A percentile compares a stretch with the other conserved stretches of the same genome.
phyloP scores from a whole-genome alignment of 2,888 invertebrate species.

The Drosophila pegasa region DNA sequence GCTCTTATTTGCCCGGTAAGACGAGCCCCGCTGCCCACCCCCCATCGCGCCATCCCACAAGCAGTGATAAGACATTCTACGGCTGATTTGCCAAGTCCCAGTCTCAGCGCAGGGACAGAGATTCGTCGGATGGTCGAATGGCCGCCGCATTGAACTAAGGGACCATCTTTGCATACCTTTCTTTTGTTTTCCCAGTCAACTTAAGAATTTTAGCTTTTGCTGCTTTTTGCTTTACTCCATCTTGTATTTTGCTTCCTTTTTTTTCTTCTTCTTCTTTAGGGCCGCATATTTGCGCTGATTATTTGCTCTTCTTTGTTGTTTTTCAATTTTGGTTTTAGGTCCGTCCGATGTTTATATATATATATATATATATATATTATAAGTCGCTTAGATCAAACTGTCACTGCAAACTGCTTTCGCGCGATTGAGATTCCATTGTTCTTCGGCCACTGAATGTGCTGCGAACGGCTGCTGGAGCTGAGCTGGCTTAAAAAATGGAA shows the following conservation, averaged over 20 bases:
- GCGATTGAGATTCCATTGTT: constrained; percentile 39
- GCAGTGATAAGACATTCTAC: constrained; percentile 44
- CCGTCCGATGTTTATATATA: constrained; percentile 3
- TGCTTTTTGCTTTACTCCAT: constrained; percentile 15
- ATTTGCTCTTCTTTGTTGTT: constrained; percentile 22
- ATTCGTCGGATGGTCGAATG: constrained; percentile 18
- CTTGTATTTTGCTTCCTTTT: constrained; percentile 11
- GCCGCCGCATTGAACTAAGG: constrained; percentile 13
- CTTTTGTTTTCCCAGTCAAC: constrained; percentile 61
- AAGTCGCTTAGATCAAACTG: constrained; percentile 34
- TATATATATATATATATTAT: constrained; percentile 23
- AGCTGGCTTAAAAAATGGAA: not conserved
- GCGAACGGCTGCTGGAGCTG: not conserved
- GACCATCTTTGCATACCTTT: constrained; percentile 55
- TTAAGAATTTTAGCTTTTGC: constrained; percentile 51
- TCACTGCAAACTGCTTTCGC: constrained; percentile 13
- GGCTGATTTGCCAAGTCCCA: constrained; percentile 46
- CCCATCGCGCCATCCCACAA: not conserved
- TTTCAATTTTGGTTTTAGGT: not conserved
- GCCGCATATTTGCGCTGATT: constrained; percentile 50
- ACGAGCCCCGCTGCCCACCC: not conserved
- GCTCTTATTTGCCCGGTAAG: constrained; percentile 32
- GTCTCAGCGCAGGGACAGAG: constrained; percentile 1
- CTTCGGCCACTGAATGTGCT: constrained; percentile 9
- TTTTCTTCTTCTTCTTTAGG: constrained; percentile 15